Evolutionary conservation across 2,888 invertebrate species (phyloP).

Genomic region (Brassicogethes aeneus): DNA sequence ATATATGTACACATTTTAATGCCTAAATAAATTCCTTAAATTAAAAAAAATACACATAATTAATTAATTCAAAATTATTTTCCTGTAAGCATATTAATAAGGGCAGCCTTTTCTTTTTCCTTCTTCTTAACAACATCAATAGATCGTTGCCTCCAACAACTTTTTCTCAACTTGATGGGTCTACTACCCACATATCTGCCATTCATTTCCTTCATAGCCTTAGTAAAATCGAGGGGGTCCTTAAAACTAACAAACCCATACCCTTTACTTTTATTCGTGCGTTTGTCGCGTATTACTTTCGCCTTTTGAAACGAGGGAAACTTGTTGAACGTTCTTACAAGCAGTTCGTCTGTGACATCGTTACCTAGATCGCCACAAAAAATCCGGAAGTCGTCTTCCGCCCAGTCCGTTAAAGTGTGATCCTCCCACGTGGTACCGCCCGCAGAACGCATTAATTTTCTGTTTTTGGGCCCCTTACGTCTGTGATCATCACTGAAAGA

Average conservation of each 20-base stretch:
- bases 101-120: slow-evolving; percentile 86
- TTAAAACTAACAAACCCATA: slow-evolving; percentile 98
- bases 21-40: too few relatives aligned
- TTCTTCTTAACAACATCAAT: slow-evolving; percentile 91
- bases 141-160: slow-evolving; percentile 90
- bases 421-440: slow-evolving; percentile 98
- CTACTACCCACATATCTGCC: slow-evolving; percentile 99
- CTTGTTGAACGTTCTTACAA: slow-evolving; percentile 92
- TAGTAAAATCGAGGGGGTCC: slow-evolving; percentile 94
- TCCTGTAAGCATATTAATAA: slow-evolving; percentile 59
- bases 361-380: slow-evolving; percentile 99
- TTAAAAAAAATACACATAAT: too few relatives aligned
- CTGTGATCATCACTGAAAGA: slow-evolving; percentile 48
- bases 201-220: slow-evolving; percentile 99
- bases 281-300: slow-evolving; percentile 90
- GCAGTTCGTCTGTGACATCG: slow-evolving; percentile 95
- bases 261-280: slow-evolving; percentile 97
- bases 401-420: slow-evolving; percentile 87
- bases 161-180: slow-evolving; percentile 95
- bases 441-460: slow-evolving; percentile 78
- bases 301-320: slow-evolving; percentile 90
- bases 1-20: too few relatives aligned
- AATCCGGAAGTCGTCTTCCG: slow-evolving; percentile 95
- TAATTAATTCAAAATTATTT: too few relatives aligned
- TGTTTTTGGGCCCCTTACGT: slow-evolving; percentile 39